Base-by-base conservation (phyloP, 1,140 invertebrate genomes). In the Lineus longissimus region DNA sequence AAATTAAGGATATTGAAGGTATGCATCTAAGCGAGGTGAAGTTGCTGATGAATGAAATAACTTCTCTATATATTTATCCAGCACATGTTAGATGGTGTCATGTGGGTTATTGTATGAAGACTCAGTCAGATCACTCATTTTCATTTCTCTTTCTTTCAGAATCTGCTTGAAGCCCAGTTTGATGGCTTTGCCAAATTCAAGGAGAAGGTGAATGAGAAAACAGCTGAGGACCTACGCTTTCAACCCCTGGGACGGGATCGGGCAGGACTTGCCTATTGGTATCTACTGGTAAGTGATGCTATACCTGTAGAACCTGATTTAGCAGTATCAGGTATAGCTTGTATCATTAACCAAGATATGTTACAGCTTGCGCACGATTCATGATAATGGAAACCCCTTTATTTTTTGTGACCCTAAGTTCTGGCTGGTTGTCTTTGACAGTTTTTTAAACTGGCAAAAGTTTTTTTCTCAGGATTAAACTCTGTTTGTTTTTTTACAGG, bases 121-220 rank as follows among this genome's bases (percentile, higher is more conserved):
- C 62, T 55, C n/a, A 13, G 2, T 23, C 0, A 33, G 51, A 17
- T 55, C 17, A 61, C 2, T 30, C 25, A 47, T 43, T 27, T 31
- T 33, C 2, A 41, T 23, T 54, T n/a, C 40, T 33, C 40, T 29
- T 84, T 31, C 63, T 84, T 83, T 19, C 76, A 96, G 92, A 87
- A 90, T 76, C 82, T 98, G 51, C 82, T 97, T 65, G 95, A 98
- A 83, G 87, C 89, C 70, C 95, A 98, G 81, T 98, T 98, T 84
- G 94, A 97, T 76, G 86, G 87, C 67, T 95, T 98, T 86, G 84
- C 86, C 45, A 97, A 94, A 77, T 97, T 98, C 80, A 96, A 97
- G 81, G 88, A 87, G 69, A 90, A 94, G 79, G 87, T 97, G 4
- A 95, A 96, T 79, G 89, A 91, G 71, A 79, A 90, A 54, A 85